phyloP scores from a whole-genome alignment of 1,140 invertebrate genomes.

The Helicoverpa armigera region DNA sequence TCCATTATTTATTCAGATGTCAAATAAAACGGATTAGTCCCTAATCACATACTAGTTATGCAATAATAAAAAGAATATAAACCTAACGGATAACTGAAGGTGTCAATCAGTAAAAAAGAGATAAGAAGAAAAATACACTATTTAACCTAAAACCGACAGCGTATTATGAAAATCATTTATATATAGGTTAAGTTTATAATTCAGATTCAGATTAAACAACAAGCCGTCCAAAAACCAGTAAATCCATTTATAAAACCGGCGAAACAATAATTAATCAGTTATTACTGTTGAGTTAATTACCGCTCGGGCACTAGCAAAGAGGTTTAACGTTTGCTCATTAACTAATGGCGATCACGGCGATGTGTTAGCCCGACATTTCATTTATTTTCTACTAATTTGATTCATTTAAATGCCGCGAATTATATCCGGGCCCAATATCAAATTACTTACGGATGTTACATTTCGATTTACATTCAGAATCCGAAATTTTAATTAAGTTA shows the following conservation, averaged over 20 bases:
- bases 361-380: constrained; percentile 13
- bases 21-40: background rate
- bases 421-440: constrained; percentile 15
- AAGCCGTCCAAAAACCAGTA: background rate
- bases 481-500: constrained; percentile 26
- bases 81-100: background rate
- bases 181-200: too few relatives aligned
- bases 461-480: constrained; percentile 17
- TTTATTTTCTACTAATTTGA: constrained; percentile 26
- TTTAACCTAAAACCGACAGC: too few relatives aligned
- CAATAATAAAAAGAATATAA: background rate
- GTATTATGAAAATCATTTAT: too few relatives aligned
- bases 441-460: constrained; percentile 28
- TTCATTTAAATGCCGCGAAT: constrained; percentile 24
- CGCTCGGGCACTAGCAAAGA: constrained; percentile 9
- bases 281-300: constrained; percentile 10
- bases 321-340: constrained; percentile 38
- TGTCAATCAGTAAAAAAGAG: background rate
- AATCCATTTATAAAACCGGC: constrained; percentile 6
- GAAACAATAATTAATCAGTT: constrained; percentile 14
- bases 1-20: too few relatives aligned
- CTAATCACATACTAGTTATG: too few relatives aligned
- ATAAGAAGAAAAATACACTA: too few relatives aligned
- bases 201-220: background rate
- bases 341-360: constrained; percentile 22